These are phyloP conservation scores for Melopsittacus undulatus DNA, from an alignment of 2,797 vertebrate species.

Conservation along the genomic window DNA sequence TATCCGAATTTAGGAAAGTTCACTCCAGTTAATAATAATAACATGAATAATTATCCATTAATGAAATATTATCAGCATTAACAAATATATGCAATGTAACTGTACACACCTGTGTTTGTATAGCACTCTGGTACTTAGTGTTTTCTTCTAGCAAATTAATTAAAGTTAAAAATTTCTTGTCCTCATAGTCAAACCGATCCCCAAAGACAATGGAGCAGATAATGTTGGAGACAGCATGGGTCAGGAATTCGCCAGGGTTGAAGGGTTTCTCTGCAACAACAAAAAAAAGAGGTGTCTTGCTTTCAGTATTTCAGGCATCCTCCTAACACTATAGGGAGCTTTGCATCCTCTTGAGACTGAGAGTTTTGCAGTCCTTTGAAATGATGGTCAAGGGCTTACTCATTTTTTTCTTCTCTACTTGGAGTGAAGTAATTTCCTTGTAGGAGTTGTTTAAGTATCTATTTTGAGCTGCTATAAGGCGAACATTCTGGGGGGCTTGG, in stretches of 20 bases:
- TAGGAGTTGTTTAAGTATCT: background rate
- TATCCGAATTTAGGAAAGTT: background rate
- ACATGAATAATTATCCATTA: background rate
- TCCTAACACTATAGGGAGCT: background rate
- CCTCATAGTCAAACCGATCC: conserved; percentile 58
- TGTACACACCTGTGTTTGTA: conserved; percentile 26
- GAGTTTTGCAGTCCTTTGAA: background rate
- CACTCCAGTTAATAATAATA: background rate
- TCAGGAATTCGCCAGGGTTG: background rate
- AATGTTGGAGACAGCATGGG: conserved; percentile 62
- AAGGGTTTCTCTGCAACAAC: conserved; percentile 34
- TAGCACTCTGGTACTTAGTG: background rate
- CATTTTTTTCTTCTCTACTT: background rate
- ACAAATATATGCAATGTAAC: background rate
- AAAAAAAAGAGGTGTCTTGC: background rate
- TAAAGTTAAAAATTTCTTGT: conserved; percentile 36
- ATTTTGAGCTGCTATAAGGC: background rate
- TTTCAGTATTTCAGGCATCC: background rate
- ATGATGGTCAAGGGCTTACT: background rate
- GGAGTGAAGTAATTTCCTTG: background rate
- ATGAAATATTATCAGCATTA: background rate
- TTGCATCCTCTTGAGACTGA: background rate
- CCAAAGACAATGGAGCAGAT: conserved; percentile 67
- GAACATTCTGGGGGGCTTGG: background rate
- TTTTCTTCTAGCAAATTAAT: conserved; percentile 36